A percentile compares a stretch with the other conserved stretches of the same genome.
phyloP scores from a whole-genome alignment of 2,797 vertebrate species.

The Amblyraja radiata region DNA sequence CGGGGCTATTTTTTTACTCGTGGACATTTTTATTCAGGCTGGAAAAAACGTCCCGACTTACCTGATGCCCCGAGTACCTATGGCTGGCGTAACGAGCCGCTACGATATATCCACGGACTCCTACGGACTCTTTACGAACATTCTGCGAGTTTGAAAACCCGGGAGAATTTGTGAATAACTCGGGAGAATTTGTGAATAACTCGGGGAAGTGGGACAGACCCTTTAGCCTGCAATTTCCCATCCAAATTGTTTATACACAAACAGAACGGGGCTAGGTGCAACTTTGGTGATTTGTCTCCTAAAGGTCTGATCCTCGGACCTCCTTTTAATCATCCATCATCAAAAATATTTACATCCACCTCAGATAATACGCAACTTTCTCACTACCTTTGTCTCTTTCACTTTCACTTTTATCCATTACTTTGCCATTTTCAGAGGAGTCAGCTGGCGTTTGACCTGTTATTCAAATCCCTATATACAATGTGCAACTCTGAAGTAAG shows the following conservation, averaged over 20 bases:
- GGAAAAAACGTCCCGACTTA: no score
- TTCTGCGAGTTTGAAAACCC: no score
- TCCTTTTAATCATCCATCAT: neutral
- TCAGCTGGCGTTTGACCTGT: neutral
- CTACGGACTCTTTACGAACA: no score
- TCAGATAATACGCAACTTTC: neutral
- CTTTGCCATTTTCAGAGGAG: neutral
- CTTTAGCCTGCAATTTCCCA: neutral
- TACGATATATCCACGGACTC: no score
- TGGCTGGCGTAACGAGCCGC: no score
- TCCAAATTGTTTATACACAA: neutral
- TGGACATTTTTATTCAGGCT: no score
- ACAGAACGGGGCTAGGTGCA: neutral
- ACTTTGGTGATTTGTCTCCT: neutral
- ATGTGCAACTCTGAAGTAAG: neutral
- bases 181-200: no score
- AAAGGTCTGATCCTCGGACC: neutral
- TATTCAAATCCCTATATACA: neutral
- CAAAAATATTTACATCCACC: neutral
- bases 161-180: no score
- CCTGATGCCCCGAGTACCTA: no score
- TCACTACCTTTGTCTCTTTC: neutral
- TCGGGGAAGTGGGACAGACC: no score
- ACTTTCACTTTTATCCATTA: neutral
- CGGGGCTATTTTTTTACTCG: no score